These are phyloP conservation scores for Bothrops jararaca DNA, from an alignment of 2,113 vertebrate species.

Conservation along the genomic window DNA sequence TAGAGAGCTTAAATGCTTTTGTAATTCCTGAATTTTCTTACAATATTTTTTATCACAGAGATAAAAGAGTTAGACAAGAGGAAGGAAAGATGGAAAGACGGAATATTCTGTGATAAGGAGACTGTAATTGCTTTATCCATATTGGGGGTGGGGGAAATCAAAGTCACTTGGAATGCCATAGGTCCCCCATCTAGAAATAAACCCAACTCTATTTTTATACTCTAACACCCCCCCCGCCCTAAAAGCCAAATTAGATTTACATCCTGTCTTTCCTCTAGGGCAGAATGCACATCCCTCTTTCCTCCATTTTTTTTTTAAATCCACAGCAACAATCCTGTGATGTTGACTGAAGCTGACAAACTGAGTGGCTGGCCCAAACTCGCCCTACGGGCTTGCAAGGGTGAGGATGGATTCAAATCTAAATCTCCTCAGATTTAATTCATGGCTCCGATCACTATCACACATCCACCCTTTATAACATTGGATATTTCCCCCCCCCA, in stretches of 20 bases:
- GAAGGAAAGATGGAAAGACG: too few species aligned
- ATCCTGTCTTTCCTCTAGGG: neutral
- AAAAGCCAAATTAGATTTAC: neutral
- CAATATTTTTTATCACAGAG: too few species aligned
- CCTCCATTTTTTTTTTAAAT: neutral
- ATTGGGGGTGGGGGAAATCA: too few species aligned
- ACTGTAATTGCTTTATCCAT: too few species aligned
- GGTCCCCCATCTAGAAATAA: too few species aligned
- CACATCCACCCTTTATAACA: neutral
- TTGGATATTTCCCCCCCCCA: neutral
- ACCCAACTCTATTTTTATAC: neutral
- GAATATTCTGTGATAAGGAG: too few species aligned
- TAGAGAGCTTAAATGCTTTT: neutral
- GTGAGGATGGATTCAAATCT: neutral
- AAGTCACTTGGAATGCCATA: too few species aligned
- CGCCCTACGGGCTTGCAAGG: neutral
- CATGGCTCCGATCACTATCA: neutral
- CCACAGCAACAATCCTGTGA: neutral
- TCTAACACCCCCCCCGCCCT: too few species aligned
- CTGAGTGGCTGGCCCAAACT: neutral
- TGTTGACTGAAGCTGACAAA: neutral
- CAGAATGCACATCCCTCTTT: neutral
- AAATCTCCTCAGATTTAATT: neutral
- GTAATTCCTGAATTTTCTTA: too few species aligned
- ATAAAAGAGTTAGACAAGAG: too few species aligned